Evolutionary conservation across 2,888 invertebrate genomes (phyloP).

Genomic region (Melanargia galathea): DNA sequence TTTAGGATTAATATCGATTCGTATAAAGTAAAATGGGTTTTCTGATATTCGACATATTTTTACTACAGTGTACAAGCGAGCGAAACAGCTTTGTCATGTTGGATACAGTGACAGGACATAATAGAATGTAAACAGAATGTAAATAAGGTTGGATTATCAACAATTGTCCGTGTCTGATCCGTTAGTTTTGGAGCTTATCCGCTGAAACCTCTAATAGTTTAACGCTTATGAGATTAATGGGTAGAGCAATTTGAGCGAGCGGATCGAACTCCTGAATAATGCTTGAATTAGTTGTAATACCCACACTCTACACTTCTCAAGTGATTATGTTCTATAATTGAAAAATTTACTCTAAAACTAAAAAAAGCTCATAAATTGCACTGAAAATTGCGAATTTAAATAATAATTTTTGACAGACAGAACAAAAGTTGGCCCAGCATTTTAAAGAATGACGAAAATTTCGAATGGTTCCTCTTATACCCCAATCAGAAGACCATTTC

Average conservation of each 20-base stretch:
- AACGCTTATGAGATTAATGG: constrained; percentile 66
- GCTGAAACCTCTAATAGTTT: constrained; percentile 65
- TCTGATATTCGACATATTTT: too few relatives aligned
- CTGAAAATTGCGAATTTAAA: too few relatives aligned
- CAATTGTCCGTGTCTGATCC: constrained; percentile 60
- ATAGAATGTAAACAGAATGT: constrained; percentile 21
- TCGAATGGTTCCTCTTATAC: too few relatives aligned
- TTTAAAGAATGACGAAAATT: too few relatives aligned
- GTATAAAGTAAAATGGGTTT: too few relatives aligned
- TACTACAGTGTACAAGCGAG: background rate
- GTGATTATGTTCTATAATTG: constrained; percentile 16
- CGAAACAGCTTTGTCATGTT: background rate
- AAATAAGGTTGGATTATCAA: constrained; percentile 46
- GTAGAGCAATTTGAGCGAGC: constrained; percentile 48
- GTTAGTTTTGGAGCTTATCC: constrained; percentile 62
- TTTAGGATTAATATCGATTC: too few relatives aligned
- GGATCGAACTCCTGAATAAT: constrained; percentile 52
- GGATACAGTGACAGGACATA: background rate
- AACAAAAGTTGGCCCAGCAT: too few relatives aligned
- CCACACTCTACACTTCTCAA: constrained; percentile 37
- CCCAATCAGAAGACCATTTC: too few relatives aligned
- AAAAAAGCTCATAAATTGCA: too few relatives aligned
- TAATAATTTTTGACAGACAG: too few relatives aligned
- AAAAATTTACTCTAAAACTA: too few relatives aligned
- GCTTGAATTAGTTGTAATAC: constrained; percentile 52